phyloP scores from a whole-genome alignment of 1,140 invertebrate species.

The Dryas iulia region DNA sequence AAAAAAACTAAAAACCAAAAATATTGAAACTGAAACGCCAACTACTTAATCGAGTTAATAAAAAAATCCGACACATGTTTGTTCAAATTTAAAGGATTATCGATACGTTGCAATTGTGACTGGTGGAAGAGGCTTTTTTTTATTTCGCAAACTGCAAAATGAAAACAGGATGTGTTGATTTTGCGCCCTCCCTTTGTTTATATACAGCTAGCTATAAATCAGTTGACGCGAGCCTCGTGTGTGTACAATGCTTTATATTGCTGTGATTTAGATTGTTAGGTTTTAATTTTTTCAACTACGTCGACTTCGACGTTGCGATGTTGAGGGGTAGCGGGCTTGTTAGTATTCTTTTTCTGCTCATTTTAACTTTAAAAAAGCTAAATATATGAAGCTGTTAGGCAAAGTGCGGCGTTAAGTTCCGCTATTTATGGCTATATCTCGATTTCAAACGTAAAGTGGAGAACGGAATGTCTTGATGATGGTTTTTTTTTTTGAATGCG shows the following conservation, averaged over 20 bases:
- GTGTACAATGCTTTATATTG: not conserved
- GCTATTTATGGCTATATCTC: too few species aligned
- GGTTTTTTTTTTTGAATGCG: too few species aligned
- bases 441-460: too few species aligned
- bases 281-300: not conserved
- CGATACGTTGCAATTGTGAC: slow-evolving; percentile 12
- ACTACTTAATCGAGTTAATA: slow-evolving; percentile 4
- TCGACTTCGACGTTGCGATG: too few species aligned
- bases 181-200: slow-evolving; percentile 5
- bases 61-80: slow-evolving; percentile 11
- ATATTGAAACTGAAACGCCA: not conserved
- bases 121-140: slow-evolving; percentile 1
- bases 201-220: slow-evolving; percentile 20
- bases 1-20: not conserved
- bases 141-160: slow-evolving; percentile 15
- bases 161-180: slow-evolving; percentile 18
- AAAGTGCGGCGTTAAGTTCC: too few species aligned
- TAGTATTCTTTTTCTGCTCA: too few species aligned
- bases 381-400: too few species aligned
- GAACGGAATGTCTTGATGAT: too few species aligned
- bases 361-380: too few species aligned
- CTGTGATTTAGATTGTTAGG: not conserved
- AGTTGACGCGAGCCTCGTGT: not conserved
- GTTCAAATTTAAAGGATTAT: slow-evolving; percentile 15
- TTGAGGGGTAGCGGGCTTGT: too few species aligned